Evolutionary conservation across 2,797 vertebrate species (phyloP).

Genomic region (Nasua narica): DNA sequence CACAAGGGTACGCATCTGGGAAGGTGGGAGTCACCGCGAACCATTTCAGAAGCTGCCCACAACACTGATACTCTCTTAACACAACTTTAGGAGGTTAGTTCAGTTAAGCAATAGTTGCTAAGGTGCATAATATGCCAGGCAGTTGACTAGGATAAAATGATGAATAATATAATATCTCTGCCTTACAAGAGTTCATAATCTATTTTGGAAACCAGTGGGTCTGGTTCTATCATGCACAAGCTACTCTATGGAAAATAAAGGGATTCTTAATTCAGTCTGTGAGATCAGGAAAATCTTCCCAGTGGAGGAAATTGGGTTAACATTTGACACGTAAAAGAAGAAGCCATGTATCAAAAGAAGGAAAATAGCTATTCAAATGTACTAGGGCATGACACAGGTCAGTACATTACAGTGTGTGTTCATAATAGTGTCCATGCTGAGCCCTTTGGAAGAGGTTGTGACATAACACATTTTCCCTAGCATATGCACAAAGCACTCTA

Average conservation of each 20-base stretch:
- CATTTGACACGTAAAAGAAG: neutral
- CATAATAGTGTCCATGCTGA: neutral
- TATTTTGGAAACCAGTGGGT: neutral
- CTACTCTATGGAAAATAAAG: neutral
- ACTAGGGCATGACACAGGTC: neutral
- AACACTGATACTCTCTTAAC: neutral
- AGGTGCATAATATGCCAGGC: neutral
- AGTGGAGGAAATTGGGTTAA: neutral
- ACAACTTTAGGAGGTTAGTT: neutral
- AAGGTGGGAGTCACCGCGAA: neutral
- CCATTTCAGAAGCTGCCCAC: neutral
- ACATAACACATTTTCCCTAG: neutral
- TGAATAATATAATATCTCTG: neutral
- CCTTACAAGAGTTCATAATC: neutral
- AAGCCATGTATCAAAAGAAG: neutral
- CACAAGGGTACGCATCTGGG: neutral
- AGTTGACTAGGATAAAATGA: neutral
- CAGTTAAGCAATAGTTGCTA: neutral
- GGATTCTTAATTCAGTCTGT: neutral
- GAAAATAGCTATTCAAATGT: neutral
- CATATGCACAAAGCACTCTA: neutral
- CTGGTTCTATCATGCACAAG: neutral
- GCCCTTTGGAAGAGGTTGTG: neutral
- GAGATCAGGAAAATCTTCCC: neutral
- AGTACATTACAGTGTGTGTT: fast-evolving